These are phyloP conservation scores for Erpornis zantholeuca DNA, from an alignment of 2,113 vertebrate species.

Conservation along the genomic window DNA sequence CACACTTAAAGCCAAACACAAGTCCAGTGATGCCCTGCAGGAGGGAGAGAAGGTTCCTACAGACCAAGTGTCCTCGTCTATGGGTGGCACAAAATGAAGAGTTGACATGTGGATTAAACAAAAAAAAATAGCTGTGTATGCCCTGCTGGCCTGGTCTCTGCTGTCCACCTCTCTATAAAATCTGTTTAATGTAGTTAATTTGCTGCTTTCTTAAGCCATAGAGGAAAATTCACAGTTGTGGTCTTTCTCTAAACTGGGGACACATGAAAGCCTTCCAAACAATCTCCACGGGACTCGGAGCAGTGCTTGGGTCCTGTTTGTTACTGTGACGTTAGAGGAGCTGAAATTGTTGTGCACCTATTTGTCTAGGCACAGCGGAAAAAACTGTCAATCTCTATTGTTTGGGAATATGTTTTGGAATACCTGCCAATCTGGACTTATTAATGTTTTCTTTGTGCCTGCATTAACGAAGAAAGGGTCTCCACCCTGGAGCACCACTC, in stretches of 20 bases:
- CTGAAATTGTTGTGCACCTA: not conserved
- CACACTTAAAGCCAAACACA: not conserved
- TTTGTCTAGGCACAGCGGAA: not conserved
- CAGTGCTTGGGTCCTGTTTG: not conserved
- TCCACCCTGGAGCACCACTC: constrained; percentile 26
- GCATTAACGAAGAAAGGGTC: not conserved
- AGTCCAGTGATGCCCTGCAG: not conserved
- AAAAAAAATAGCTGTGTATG: rapidly evolving
- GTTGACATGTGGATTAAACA: not conserved
- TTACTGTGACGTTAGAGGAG: not conserved
- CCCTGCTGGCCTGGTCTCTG: not conserved
- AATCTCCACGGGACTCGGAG: not conserved
- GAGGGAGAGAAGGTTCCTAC: not conserved
- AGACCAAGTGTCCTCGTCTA: rapidly evolving
- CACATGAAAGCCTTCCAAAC: not conserved
- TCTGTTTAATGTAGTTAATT: not conserved
- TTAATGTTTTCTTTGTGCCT: not conserved
- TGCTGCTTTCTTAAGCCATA: rapidly evolving
- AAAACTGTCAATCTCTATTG: not conserved
- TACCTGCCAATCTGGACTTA: not conserved
- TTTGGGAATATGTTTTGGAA: not conserved
- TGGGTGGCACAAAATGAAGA: not conserved
- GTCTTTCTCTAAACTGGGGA: not conserved
- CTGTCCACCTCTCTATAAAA: not conserved
- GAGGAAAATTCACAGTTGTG: not conserved